These are phyloP conservation scores for Heliocidaris erythrogramma DNA, from an alignment of 35 echinoderm and acorn worm genomes.

Conservation along the genomic window DNA sequence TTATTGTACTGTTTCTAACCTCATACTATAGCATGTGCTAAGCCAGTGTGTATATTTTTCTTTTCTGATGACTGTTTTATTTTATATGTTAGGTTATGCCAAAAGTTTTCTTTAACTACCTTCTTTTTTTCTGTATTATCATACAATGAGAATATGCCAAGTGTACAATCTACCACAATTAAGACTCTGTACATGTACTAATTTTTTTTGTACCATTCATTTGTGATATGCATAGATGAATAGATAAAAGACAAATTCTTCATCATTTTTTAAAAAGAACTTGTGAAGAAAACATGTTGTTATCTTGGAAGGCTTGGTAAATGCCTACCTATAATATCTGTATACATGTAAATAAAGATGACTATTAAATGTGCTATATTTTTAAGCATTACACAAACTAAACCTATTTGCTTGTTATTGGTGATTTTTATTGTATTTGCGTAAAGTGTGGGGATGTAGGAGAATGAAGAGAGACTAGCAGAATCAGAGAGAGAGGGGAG, in stretches of 20 bases:
- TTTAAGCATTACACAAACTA: slow-evolving; percentile 47
- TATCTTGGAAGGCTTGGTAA: neutral
- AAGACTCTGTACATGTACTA: slow-evolving; percentile 18
- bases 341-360: slow-evolving; percentile 44
- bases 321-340: slow-evolving; percentile 11
- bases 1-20: neutral
- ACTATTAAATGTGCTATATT: slow-evolving; percentile 39
- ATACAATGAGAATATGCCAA: neutral
- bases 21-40: slow-evolving; percentile 9
- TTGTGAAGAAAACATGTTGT: slow-evolving; percentile 20
- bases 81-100: neutral
- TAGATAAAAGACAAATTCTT: neutral
- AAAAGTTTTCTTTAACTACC: neutral
- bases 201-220: slow-evolving; percentile 20
- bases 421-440: neutral
- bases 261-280: slow-evolving; percentile 2
- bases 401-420: neutral
- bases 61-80: neutral
- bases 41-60: neutral
- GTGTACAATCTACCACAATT: neutral
- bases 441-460: neutral
- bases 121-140: neutral
- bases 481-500: neutral
- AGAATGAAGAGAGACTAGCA: neutral
- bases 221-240: slow-evolving; percentile 19